A percentile compares a stretch with the other conserved stretches of the same genome.
Conservation (phyloP, 2,797 vertebrate genomes). For the Crocidura indochinensis region DNA sequence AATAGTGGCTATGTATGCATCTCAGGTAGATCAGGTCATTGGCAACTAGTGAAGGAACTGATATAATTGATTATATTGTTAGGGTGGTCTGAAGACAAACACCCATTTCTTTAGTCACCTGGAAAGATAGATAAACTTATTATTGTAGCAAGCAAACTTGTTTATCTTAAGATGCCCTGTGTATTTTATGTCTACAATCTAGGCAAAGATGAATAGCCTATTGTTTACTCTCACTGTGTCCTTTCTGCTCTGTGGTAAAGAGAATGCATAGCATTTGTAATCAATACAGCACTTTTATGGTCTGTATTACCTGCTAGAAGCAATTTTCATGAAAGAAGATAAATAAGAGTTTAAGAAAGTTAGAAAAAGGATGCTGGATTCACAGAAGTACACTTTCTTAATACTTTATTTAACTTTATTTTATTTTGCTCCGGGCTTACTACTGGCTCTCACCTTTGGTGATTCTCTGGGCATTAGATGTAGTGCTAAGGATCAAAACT, state of each 20-base stretch:
- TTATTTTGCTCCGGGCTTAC: too few relatives aligned
- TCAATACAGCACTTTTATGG: neutral
- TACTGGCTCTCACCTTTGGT: too few relatives aligned
- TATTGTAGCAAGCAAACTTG: neutral
- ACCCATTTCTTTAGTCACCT: neutral
- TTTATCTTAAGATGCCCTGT: neutral
- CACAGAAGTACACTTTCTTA: neutral
- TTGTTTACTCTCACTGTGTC: neutral
- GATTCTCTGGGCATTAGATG: too few relatives aligned
- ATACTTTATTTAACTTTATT: too few relatives aligned
- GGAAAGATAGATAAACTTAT: slow-evolving; percentile 36
- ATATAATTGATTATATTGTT: neutral
- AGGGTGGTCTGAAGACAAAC: neutral
- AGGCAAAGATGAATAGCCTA: neutral
- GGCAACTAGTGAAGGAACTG: neutral
- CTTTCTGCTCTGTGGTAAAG: neutral
- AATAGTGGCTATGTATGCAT: accelerated
- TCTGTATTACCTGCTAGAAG: slow-evolving; percentile 1
- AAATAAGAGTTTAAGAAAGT: neutral
- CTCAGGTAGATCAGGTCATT: neutral
- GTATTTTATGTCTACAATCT: slow-evolving; percentile 40
- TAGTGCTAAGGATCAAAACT: too few relatives aligned
- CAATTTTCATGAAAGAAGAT: slow-evolving; percentile 41
- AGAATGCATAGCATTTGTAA: slow-evolving; percentile 41
- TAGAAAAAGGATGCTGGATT: neutral